phyloP scores from a whole-genome alignment of 2,113 vertebrate species.

The Marmota monax region DNA sequence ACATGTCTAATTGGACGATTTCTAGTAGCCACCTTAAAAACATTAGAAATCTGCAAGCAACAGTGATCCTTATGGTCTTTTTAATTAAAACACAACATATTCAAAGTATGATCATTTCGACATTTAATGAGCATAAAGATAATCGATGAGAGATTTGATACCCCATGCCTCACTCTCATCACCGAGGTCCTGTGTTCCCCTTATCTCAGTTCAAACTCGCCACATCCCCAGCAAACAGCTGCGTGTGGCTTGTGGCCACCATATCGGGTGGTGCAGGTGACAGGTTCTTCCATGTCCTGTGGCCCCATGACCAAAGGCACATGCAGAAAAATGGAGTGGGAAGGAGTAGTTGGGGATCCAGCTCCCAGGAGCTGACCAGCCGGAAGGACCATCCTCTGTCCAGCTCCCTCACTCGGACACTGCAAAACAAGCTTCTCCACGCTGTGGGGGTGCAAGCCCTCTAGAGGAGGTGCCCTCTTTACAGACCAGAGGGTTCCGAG shows the following conservation, averaged over 20 bases:
- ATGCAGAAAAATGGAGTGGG: too few species aligned
- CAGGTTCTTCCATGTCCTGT: neutral
- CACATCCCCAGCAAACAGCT: neutral
- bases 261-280: rapidly evolving
- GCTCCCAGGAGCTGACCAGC: neutral
- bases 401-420: neutral
- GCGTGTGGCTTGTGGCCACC: rapidly evolving
- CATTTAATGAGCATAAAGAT: neutral
- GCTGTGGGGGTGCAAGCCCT: rapidly evolving
- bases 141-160: neutral
- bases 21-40: neutral
- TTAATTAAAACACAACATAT: neutral
- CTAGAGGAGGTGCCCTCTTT: neutral
- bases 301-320: rapidly evolving
- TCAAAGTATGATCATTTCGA: neutral
- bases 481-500: neutral
- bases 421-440: neutral
- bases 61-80: neutral
- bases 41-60: neutral
- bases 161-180: rapidly evolving
- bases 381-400: neutral
- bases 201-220: neutral
- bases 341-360: too few species aligned
- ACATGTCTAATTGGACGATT: neutral
- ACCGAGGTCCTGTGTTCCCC: rapidly evolving